Evolutionary conservation across 2,888 invertebrate species (phyloP), one percentile per base, ranked within the genome.

Genomic region (Dryadula phaetusa): DNA sequence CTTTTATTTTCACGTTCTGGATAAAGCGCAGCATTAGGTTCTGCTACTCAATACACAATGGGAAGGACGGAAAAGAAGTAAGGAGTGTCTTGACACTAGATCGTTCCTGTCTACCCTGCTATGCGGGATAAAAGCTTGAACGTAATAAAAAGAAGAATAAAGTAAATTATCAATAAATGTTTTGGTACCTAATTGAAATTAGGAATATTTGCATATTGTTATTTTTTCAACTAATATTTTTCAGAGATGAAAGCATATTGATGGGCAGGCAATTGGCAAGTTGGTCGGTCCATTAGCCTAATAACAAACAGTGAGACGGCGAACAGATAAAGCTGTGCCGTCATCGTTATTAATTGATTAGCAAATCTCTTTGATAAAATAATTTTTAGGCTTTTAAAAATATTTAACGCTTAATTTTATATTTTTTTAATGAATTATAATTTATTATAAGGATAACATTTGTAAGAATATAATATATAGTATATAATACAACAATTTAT

Each of bases 331-430:
- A 85, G 82, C 82, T 75, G 76, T 82, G 87, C 81, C 82, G 84
- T 88, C 88, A 87, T 87, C 86, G 79, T 79, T 54, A 84, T 83
- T 87, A 85, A 88, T 86, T 88, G 82, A 84, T 87, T 84, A 86
- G 82, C 82, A 52, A 70, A 54, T 64, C 49, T 47, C 34, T 53
- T 49, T 40, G n/a, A n/a, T n/a, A n/a, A n/a, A n/a, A n/a, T n/a
- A n/a, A n/a, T n/a, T n/a, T 67, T 54, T 22, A 8, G 8, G 52
- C 34, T 18, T 63, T 28, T 16, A 18, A 42, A 16, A 10, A 46
- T 16, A 42, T 16, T 5, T 7, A 16, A 42, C 6, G 7, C 7
- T 16, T 16, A 42, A 5, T 5, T 12, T 42, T 42, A 6, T 42
- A 16, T 16, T 42, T 42, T 16, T 37, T 37, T 12, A 37, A 6